Evolutionary conservation across 2,797 vertebrate genomes (phyloP).

Genomic region (Danio tinwini): DNA sequence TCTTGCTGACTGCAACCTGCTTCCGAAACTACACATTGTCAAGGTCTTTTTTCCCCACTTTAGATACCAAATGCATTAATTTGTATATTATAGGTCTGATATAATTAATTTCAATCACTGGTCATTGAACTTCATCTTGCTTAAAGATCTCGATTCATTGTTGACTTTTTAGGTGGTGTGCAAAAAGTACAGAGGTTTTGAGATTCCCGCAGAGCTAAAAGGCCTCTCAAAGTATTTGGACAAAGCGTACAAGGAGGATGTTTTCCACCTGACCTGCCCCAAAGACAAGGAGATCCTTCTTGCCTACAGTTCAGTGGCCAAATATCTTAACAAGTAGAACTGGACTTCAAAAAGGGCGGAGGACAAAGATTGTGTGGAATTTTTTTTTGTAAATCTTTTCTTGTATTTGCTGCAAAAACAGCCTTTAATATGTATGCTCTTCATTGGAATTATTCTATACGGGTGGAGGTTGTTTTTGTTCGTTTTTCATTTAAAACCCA

Average conservation of each 20-base stretch:
- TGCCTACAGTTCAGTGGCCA: constrained; percentile 82
- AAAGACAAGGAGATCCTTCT: constrained; percentile 81
- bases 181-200: constrained; percentile 80
- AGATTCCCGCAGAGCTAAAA: constrained; percentile 79
- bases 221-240: constrained; percentile 83
- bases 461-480: constrained; percentile 44
- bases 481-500: constrained; percentile 21
- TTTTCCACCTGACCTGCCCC: constrained; percentile 89
- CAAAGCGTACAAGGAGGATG: constrained; percentile 77
- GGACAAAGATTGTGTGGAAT: constrained; percentile 11
- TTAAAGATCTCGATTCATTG: not conserved
- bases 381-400: not conserved
- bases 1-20: constrained; percentile 89
- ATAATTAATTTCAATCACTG: not conserved
- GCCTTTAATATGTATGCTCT: not conserved
- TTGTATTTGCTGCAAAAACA: constrained; percentile 2
- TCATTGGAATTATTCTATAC: constrained; percentile 1
- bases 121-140: not conserved
- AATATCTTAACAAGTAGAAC: constrained; percentile 75
- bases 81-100: not conserved
- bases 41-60: constrained; percentile 73
- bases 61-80: not conserved
- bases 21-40: constrained; percentile 93
- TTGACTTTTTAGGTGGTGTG: constrained; percentile 83
- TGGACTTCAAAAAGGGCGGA: constrained; percentile 25